Evolutionary conservation across 2,888 invertebrate species (phyloP), one percentile per base, ranked within the genome.

Genomic region (Labia minor): DNA sequence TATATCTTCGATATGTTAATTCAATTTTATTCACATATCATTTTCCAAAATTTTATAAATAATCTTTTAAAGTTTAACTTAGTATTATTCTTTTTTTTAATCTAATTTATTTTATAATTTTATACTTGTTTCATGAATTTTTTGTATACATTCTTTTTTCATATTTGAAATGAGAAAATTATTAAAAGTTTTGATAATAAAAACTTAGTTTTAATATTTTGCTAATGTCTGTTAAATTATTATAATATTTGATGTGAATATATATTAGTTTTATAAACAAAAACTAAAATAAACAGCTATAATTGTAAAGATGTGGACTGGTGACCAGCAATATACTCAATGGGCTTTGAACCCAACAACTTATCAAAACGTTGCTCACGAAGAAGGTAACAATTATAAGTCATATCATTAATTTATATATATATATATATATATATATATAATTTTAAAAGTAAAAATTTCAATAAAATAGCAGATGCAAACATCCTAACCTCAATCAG

Each of bases 341-440:
- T 92, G 91, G 90, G 87, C 91, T 65, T 78, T 91, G 69, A 89
- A 91, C 79, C 91, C 90, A 69, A 83, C 87, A 66, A 85, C 88
- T 65, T 92, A 89, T 78, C 89, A 90, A 80, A 89, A 89, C 78
- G 83, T 91, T 77, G 86, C 88, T 72, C 87, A 86, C 74, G 92
- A 90, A 76, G 85, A 89, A 79, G 82, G 84, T 83, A 77, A 69
- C 70, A 67, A 26, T n/a, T 26, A 26, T 26, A 8, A 3, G 8
- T 63, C 2, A 1, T 49, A n/a, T 26, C 37, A 10, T 63, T 70
- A 21, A 49, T 64, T 68, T 49, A 21, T n/a, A n/a, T n/a, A n/a
- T 4, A 21, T 19, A 10, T 18, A 37, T 11, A 26, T 19, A 19
- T 37, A 16, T 49, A 16, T 14, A 20, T n/a, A 21, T 16, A 61